Percentiles rank a stretch among this genome's conserved stretches.
phyloP scores from a whole-genome alignment of 2,113 vertebrate species.

The Ondatra zibethicus region DNA sequence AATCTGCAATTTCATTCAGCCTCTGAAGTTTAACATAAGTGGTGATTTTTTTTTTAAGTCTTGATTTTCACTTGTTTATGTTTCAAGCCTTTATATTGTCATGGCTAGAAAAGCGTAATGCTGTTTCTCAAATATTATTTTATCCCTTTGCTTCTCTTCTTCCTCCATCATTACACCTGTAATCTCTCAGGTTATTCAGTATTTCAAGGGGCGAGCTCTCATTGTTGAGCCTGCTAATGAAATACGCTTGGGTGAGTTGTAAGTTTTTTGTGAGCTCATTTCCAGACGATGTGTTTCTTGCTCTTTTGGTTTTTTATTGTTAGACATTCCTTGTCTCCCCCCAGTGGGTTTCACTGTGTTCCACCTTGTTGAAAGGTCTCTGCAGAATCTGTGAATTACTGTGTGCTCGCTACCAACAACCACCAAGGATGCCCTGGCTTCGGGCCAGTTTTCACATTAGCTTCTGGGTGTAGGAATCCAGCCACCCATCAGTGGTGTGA shows the following conservation, averaged over 20 bases:
- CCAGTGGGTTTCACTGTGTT: background rate
- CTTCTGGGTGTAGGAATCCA: background rate
- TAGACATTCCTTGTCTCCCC: background rate
- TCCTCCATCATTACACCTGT: background rate
- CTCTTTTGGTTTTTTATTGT: background rate
- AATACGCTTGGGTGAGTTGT: background rate
- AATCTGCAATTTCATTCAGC: constrained; percentile 27
- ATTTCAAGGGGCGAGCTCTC: background rate
- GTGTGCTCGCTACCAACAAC: background rate
- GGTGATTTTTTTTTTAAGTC: too few species aligned
- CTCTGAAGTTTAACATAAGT: constrained; percentile 38
- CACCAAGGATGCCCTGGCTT: background rate
- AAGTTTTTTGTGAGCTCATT: background rate
- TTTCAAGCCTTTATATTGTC: background rate
- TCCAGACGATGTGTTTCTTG: background rate
- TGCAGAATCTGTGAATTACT: background rate
- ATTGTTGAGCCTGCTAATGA: background rate
- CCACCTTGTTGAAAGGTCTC: background rate
- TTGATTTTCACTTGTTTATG: background rate
- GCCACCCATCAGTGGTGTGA: background rate
- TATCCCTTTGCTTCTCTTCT: background rate
- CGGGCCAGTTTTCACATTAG: background rate
- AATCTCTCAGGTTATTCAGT: background rate
- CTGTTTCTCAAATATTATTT: background rate
- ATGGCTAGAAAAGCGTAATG: background rate